phyloP scores from a whole-genome alignment of 2,797 vertebrate species.

The Threskiornis aethiopicus region DNA sequence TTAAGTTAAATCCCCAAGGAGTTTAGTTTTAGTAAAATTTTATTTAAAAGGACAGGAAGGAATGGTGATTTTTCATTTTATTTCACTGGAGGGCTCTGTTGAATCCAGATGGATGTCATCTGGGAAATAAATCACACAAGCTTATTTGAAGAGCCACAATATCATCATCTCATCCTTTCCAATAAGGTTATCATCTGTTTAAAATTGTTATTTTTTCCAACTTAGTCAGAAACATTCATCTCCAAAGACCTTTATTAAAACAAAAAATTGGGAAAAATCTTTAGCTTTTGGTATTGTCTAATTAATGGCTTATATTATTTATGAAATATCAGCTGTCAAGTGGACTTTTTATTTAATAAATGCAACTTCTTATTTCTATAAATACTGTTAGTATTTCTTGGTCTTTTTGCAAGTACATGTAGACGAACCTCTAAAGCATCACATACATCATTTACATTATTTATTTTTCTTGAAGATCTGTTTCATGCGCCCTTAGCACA shows the following conservation, averaged over 20 bases:
- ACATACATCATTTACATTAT: background rate
- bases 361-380: background rate
- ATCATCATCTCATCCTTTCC: background rate
- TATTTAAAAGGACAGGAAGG: constrained; percentile 24
- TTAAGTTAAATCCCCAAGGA: background rate
- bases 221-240: background rate
- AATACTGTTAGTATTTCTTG: background rate
- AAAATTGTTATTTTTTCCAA: background rate
- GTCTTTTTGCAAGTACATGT: background rate
- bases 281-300: background rate
- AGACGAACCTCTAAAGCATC: background rate
- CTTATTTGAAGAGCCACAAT: constrained; percentile 1
- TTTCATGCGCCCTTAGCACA: background rate
- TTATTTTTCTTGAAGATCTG: background rate
- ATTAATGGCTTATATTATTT: background rate
- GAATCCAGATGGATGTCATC: background rate
- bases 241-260: background rate
- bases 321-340: background rate
- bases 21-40: constrained; percentile 29
- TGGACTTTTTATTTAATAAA: background rate
- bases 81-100: constrained; percentile 27
- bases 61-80: constrained; percentile 26
- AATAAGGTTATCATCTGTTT: background rate
- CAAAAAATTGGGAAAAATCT: background rate
- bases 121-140: constrained; percentile 15